Conservation (phyloP, 1,140 invertebrate species). For the Listronotus oregonensis region DNA sequence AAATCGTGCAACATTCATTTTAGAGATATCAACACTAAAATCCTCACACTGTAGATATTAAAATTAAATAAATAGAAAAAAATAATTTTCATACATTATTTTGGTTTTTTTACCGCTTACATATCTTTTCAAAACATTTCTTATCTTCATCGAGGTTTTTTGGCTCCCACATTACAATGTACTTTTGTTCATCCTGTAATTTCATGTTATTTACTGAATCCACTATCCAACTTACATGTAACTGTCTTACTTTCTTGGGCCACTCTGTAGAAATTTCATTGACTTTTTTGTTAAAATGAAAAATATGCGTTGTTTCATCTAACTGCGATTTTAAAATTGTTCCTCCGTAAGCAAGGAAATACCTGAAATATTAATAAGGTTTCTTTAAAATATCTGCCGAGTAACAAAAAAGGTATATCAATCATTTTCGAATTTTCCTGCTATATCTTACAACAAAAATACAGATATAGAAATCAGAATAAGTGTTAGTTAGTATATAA, state of each 20-base stretch:
- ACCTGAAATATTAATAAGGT: constrained; percentile 45
- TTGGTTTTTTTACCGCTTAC: not conserved
- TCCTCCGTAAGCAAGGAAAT: constrained; percentile 63
- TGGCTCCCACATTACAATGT: constrained; percentile 55
- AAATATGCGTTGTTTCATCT: constrained; percentile 58
- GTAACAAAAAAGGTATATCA: no score
- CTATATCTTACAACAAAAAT: no score
- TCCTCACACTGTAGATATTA: no score
- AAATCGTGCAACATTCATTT: no score
- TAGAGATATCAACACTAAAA: no score
- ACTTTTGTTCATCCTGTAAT: constrained; percentile 55
- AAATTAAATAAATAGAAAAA: no score
- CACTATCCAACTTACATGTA: constrained; percentile 60
- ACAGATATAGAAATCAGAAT: no score
- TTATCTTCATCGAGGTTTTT: not conserved
- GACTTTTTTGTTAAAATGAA: constrained; percentile 57
- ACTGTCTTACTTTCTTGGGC: constrained; percentile 56
- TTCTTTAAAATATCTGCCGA: no score
- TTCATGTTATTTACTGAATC: constrained; percentile 57
- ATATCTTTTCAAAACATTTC: constrained; percentile 6
- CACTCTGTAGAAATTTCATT: constrained; percentile 49
- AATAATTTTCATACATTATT: no score
- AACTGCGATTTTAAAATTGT: constrained; percentile 53
- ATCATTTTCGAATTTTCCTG: no score
- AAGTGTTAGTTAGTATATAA: no score